Percentiles rank a stretch among this genome's conserved stretches.
Evolutionary conservation across 2,888 invertebrate species (phyloP).

Genomic region (Apamea epomidion): DNA sequence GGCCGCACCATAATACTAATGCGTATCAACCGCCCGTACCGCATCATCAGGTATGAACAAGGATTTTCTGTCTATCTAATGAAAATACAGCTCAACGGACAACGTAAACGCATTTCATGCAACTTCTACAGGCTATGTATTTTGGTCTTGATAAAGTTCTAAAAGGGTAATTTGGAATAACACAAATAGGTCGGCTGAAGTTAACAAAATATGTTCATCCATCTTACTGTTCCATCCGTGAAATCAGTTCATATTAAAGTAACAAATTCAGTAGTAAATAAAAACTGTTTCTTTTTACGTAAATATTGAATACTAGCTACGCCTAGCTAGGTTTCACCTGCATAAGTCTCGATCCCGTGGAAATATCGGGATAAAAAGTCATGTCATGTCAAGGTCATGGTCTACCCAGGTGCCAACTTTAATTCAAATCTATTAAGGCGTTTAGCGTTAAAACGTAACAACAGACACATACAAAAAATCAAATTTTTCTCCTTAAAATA

Average conservation of each 20-base stretch:
- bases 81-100: background rate
- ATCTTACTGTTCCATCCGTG: background rate
- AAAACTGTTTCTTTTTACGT: background rate
- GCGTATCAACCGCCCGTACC: constrained; percentile 45
- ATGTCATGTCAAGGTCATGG: too few relatives aligned
- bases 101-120: background rate
- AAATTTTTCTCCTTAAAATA: too few relatives aligned
- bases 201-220: background rate
- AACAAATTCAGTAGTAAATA: background rate
- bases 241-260: background rate
- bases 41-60: constrained; percentile 43
- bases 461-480: too few relatives aligned
- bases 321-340: too few relatives aligned
- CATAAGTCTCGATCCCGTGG: too few relatives aligned
- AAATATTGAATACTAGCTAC: background rate
- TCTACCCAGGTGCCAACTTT: too few relatives aligned
- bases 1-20: constrained; percentile 9
- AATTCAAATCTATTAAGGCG: too few relatives aligned
- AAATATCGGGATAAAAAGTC: too few relatives aligned
- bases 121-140: background rate
- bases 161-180: background rate
- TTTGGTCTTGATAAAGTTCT: background rate
- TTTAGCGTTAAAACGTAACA: too few relatives aligned
- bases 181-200: background rate
- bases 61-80: background rate